These are phyloP conservation scores for Aurelia aurita complex sp. Pacific DNA, from an alignment of 30 jellyfish, hydroid and myxozoan species.

Conservation along the genomic window DNA sequence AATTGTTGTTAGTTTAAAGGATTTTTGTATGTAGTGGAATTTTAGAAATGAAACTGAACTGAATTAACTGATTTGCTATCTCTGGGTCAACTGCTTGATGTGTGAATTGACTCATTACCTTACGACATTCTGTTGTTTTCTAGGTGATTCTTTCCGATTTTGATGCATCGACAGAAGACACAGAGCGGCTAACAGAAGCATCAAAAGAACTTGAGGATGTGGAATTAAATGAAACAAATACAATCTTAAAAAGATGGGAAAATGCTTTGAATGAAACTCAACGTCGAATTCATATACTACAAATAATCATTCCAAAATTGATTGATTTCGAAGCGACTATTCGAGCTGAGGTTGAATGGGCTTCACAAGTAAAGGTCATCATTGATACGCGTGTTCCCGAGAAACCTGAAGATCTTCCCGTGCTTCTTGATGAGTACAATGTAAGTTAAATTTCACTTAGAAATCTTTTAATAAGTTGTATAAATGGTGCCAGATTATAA, in stretches of 20 bases:
- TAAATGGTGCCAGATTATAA: too few species aligned
- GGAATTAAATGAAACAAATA: constrained; percentile 71
- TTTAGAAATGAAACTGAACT: too few species aligned
- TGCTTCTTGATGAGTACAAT: constrained; percentile 39
- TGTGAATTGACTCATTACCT: too few species aligned
- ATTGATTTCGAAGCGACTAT: constrained; percentile 42
- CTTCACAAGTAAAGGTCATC: constrained; percentile 15
- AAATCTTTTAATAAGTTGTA: too few species aligned
- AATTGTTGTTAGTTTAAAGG: too few species aligned
- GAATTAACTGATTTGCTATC: too few species aligned
- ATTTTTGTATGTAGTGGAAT: too few species aligned
- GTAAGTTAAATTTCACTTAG: constrained; percentile 19
- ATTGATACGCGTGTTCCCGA: constrained; percentile 45
- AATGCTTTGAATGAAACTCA: constrained; percentile 58
- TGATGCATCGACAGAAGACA: constrained; percentile 39
- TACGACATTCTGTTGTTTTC: not conserved
- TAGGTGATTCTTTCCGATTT: constrained; percentile 27
- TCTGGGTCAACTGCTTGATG: too few species aligned
- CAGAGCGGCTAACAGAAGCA: constrained; percentile 35
- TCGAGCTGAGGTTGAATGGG: constrained; percentile 63
- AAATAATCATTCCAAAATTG: constrained; percentile 38
- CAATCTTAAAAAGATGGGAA: constrained; percentile 75
- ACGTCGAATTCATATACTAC: constrained; percentile 42
- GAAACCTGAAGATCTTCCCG: constrained; percentile 48
- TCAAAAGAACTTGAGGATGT: constrained; percentile 62